These are phyloP conservation scores for Heliangelus exortis DNA, from an alignment of 2,797 vertebrate genomes.

Conservation along the genomic window DNA sequence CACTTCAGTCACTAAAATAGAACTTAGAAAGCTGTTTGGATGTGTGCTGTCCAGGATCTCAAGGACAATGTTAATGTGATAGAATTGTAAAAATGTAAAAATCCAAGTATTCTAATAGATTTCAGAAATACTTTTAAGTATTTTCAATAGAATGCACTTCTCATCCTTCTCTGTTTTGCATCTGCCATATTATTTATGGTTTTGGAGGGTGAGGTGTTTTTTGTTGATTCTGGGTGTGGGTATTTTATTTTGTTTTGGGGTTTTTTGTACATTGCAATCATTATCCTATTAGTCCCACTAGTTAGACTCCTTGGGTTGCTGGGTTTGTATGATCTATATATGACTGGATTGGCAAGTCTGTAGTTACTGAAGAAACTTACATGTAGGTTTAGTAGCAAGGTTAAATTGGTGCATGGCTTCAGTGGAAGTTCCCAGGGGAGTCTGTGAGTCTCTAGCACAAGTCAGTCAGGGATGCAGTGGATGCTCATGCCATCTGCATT, in stretches of 20 bases:
- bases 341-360: neutral
- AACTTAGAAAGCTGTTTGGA: neutral
- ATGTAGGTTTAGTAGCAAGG: neutral
- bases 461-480: neutral
- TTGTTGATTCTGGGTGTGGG: no score
- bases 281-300: neutral
- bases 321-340: neutral
- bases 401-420: neutral
- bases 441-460: neutral
- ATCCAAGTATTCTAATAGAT: neutral
- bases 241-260: neutral
- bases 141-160: neutral
- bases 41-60: neutral
- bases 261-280: neutral
- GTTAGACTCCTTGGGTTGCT: neutral
- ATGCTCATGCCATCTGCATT: neutral
- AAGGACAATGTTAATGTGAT: neutral
- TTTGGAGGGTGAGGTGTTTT: fast-evolving
- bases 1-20: neutral
- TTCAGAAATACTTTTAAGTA: neutral
- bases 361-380: neutral
- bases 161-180: neutral
- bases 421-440: neutral
- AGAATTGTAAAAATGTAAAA: neutral
- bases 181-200: neutral